Evolutionary conservation across 2,113 vertebrate genomes (phyloP), one percentile per base, ranked within the genome.

Genomic region (Oenanthe melanoleuca): DNA sequence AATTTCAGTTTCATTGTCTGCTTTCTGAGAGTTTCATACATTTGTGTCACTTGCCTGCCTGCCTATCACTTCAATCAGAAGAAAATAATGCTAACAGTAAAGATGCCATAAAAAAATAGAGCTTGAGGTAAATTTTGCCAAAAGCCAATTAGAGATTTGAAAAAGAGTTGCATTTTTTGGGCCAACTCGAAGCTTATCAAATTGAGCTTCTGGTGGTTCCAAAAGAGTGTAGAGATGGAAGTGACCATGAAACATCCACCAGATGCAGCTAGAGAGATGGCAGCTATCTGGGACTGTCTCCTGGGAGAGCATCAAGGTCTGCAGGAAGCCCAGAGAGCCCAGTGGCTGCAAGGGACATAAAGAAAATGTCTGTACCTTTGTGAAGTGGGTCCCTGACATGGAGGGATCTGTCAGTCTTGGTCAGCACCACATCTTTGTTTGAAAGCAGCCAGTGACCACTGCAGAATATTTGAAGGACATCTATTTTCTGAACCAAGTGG

Each of bases 311-410:
- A 52, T 52, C 47, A 40, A 34, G 37, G 29, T 71, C 56, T 86
- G 14, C 70, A 91, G 64, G 74, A 87, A 77, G 31, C 20, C 42
- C 2, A 1, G 26, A 75, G 44, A 52, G 10, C 1, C 3, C 0
- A 1, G 13, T 44, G 52, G 47, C 40, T 80, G 25, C 42, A 44
- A 17, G 15, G 34, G 47, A 37, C 56, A 11, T n/a, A 52, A 63
- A 38, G 49, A 57, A 49, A 81, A 22, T 4, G 15, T 37, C 24
- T 1, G 0, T 44, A 8, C n/a, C 55, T 53, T 70, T 63, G 59
- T 1, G 2, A 73, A 77, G 14, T 31, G 33, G 2, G 24, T 56
- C 23, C 16, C 8, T 0, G 1, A 4, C 28, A 11, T 0, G 2
- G 38, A 77, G 47, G 63, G 70, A 65, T n/a, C 23, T 80, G 37